Base-by-base conservation (phyloP, 2,888 invertebrate genomes). In the Linnaemya vulpina region DNA sequence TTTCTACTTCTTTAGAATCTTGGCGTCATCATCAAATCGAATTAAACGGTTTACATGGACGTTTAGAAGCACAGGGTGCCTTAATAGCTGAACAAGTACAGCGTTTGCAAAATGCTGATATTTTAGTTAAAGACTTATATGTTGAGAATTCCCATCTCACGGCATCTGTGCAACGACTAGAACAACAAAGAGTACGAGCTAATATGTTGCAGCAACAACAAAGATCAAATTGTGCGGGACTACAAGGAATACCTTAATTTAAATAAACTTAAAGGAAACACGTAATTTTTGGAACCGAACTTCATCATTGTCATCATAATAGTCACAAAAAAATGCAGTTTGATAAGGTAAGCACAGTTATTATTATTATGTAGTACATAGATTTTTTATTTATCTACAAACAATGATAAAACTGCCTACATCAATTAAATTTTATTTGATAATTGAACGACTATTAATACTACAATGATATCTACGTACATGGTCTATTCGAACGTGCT, bases 131-230 rank as follows among this genome's bases (percentile, higher is more conserved):
- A 93, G 97, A 97, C 90, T 93, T 97, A 84, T 97, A 96, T 92
- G 94, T 97, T 70, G 97, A 97, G 93, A 97, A 97, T 93, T 95
- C 97, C 74, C 95, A 96, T 91, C 93, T 97, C 81, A 93, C 95
- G 81, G 95, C 95, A 22, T 95, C 94, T 7, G 91, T 93, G 55
- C 93, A 93, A 88, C 89, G 91, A 38, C 86, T 93, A 63, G 93
- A 93, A 77, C 92, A 93, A 77, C 92, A 93, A 86, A 87, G 92
- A 67, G 89, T 90, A 38, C 90, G 92, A 20, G 90, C 90, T 17
- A 92, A 90, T 83, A 87, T 92, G 5, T 88, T 93, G 43, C 92
- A 92, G 77, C 92, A 92, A 75, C 92, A 92, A 86, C 92, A 90
- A 65, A 86, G 85, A 55, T 70, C 78, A 81, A 87, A 46, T 75